Conservation (phyloP, 1,140 invertebrate genomes). For the Lepidurus apus region DNA sequence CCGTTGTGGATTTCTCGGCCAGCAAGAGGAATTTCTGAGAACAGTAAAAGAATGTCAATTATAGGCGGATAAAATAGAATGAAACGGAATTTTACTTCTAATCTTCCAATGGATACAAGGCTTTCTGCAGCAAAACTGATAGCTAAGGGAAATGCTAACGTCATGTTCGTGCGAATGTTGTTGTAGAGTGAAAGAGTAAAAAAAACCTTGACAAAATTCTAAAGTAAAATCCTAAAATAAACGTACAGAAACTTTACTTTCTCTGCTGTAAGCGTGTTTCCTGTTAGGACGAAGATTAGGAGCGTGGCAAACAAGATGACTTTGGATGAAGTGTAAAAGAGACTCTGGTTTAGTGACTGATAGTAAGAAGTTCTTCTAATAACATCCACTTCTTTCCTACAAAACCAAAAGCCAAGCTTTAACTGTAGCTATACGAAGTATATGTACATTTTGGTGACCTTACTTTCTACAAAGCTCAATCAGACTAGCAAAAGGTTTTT, state of each 20-base stretch:
- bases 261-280: constrained; percentile 44
- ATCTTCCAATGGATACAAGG: constrained; percentile 42
- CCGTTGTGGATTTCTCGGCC: constrained; percentile 23
- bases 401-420: constrained; percentile 31
- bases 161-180: constrained; percentile 46
- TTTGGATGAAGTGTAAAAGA: constrained; percentile 45
- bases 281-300: constrained; percentile 44
- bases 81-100: constrained; percentile 41
- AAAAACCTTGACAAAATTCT: constrained; percentile 40
- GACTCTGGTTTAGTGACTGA: constrained; percentile 45
- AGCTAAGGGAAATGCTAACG: constrained; percentile 48
- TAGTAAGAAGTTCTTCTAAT: constrained; percentile 46
- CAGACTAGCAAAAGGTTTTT: constrained; percentile 41
- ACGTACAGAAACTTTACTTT: constrained; percentile 38
- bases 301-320: constrained; percentile 48
- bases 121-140: constrained; percentile 44
- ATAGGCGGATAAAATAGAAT: neutral
- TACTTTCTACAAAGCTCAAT: constrained; percentile 39
- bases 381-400: constrained; percentile 44
- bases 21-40: constrained; percentile 29
- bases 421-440: neutral
- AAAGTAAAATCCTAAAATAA: neutral
- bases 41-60: neutral
- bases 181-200: constrained; percentile 48
- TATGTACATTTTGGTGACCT: neutral